These are phyloP conservation scores for Alcis repandata DNA, from an alignment of 2,888 invertebrate genomes.

Conservation along the genomic window DNA sequence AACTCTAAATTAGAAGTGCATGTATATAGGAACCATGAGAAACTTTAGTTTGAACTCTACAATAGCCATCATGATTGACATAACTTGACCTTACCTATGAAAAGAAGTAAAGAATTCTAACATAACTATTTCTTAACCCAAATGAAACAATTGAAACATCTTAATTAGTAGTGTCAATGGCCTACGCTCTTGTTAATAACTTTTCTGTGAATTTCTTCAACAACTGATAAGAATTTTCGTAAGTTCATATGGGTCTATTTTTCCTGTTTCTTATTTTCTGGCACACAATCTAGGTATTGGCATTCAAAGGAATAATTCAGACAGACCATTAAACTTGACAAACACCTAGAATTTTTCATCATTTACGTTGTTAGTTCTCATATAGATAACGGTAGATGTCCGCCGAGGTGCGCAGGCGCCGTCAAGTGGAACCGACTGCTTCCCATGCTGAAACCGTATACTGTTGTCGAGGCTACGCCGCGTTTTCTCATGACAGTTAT, in stretches of 20 bases:
- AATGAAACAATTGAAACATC: no score
- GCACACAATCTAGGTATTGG: background rate
- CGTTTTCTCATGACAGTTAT: constrained; percentile 29
- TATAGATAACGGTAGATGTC: constrained; percentile 35
- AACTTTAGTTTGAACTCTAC: constrained; percentile 5
- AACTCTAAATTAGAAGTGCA: constrained; percentile 10
- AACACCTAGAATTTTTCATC: constrained; percentile 15
- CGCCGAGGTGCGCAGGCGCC: constrained; percentile 33
- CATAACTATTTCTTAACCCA: no score
- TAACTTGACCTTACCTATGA: background rate
- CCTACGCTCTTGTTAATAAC: no score
- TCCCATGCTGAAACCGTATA: constrained; percentile 51
- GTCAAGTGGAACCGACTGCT: constrained; percentile 49
- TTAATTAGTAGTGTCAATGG: no score
- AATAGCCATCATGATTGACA: background rate
- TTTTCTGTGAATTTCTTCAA: no score
- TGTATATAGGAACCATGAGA: constrained; percentile 13
- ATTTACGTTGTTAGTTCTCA: constrained; percentile 27
- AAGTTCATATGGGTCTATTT: no score
- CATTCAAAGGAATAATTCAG: background rate
- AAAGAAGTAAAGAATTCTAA: background rate
- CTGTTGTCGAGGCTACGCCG: constrained; percentile 40
- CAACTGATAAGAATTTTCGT: no score
- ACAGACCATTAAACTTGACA: background rate
- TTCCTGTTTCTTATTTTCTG: background rate